Conservation (phyloP, 2,888 invertebrate genomes). For the Pilophorus perplexus region DNA sequence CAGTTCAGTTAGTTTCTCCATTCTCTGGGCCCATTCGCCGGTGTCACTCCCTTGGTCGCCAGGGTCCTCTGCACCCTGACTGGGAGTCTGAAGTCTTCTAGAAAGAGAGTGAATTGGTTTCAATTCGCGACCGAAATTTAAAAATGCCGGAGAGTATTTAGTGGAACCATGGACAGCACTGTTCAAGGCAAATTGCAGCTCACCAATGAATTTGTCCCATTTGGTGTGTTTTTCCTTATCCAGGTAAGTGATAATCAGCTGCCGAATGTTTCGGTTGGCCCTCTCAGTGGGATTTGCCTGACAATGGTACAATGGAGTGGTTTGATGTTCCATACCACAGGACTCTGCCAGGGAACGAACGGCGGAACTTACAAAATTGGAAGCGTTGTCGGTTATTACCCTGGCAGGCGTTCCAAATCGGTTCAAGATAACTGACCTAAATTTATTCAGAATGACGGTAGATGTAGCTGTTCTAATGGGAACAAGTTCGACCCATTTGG, state of each 20-base stretch:
- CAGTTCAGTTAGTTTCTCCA: slow-evolving; percentile 22
- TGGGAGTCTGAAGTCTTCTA: not conserved
- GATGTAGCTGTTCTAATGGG: slow-evolving; percentile 47
- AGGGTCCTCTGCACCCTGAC: not conserved
- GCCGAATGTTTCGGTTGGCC: slow-evolving; percentile 3
- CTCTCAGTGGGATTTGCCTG: slow-evolving; percentile 51
- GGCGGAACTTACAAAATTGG: slow-evolving; percentile 26
- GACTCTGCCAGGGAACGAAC: slow-evolving; percentile 16
- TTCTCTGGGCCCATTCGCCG: slow-evolving; percentile 1
- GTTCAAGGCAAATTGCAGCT: slow-evolving; percentile 47
- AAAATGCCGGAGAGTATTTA: slow-evolving; percentile 19
- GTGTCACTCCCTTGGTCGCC: not conserved
- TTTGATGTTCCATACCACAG: slow-evolving; percentile 44
- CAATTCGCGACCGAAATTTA: slow-evolving; percentile 37
- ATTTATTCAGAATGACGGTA: slow-evolving; percentile 15
- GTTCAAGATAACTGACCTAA: no score
- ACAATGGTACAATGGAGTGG: slow-evolving; percentile 49
- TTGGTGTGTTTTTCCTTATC: slow-evolving; percentile 23
- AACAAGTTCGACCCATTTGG: no score
- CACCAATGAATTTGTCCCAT: slow-evolving; percentile 48
- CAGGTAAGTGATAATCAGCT: slow-evolving; percentile 50
- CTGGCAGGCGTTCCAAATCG: slow-evolving; percentile 16
- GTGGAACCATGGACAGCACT: slow-evolving; percentile 46
- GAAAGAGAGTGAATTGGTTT: slow-evolving; percentile 6
- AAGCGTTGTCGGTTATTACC: slow-evolving; percentile 24